Conservation (phyloP, 2,888 invertebrate species). For the Uropetala carovei region DNA sequence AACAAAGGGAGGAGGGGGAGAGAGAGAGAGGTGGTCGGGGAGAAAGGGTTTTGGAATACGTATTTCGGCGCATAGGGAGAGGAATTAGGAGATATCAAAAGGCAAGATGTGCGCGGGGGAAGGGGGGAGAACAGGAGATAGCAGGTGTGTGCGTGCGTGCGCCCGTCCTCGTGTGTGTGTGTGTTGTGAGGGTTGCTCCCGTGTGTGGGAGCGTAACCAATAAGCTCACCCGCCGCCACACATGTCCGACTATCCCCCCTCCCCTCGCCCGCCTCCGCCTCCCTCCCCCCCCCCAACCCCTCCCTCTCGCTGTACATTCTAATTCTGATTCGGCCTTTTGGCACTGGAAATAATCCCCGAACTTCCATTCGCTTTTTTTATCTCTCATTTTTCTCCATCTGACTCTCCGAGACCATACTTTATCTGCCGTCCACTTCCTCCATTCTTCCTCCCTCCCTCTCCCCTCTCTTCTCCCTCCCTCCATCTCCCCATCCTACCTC, state of each 20-base stretch:
- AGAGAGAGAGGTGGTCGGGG: not conserved
- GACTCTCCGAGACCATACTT: not conserved
- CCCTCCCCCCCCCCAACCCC: not conserved
- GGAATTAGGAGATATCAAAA: not conserved
- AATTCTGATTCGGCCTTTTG: conserved; percentile 29
- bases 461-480: not conserved
- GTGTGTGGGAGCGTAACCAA: not conserved
- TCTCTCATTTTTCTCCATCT: not conserved
- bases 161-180: not conserved
- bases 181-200: not conserved
- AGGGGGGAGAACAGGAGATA: not conserved
- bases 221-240: not conserved
- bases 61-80: not conserved
- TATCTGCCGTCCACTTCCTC: not conserved
- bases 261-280: not conserved
- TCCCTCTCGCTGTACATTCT: not conserved
- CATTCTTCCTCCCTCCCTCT: not conserved
- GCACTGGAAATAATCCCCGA: conserved; percentile 3
- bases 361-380: not conserved
- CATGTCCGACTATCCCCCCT: not conserved
- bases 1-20: not conserved
- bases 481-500: not conserved
- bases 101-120: not conserved
- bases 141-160: not conserved
- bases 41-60: not conserved